Base-by-base conservation (phyloP, 2,113 vertebrate genomes). In the Caracal caracal region DNA sequence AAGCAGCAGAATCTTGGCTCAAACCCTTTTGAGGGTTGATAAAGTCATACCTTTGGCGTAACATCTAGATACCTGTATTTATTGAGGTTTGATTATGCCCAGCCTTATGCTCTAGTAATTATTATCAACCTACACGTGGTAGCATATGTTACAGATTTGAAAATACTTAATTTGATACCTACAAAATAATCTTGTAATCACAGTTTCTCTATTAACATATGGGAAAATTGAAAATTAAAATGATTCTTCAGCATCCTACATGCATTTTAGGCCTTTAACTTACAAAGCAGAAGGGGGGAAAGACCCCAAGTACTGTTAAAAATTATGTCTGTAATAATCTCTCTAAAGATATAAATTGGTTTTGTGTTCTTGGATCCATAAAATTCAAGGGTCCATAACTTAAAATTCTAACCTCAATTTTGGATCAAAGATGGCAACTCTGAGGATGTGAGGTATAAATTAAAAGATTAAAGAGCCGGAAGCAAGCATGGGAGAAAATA, bases 1-100 rank as follows among this genome's bases (percentile, higher is more conserved):
- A 28, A n/a, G 19, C 3, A 40, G 22, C 33, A 73, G 33, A 65
- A 73, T 53, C 59, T n/a, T 3, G 0, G 56, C 20, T 68, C 15
- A 26, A 43, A 20, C 12, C 15, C 17, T 5, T 17, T 19, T 19
- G 19, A 17, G 12, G 26, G 10, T 51, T 17, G 63, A 0, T 37
- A 37, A 15, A 30, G 7, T 61, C 43, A 40, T 9, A 26, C 9
- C 16, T 30, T 65, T 81, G 16, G n/a, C 10, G 0, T 51, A 40
- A 19, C 49, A 28, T 19, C 5, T 20, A n/a, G 33, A 35, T 10
- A 56, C 0, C 6, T 70, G 10, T 68, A 20, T 35, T 78, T 20
- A 28, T 3, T 33, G 6, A 87, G 1, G 1, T 51, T 35, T 71
- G 16, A 12, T 1, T 0, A 6, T 10, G 37, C 3, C 11, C 10